These are phyloP conservation scores for Arctopsyche grandis DNA, from an alignment of 1,140 invertebrate species.

Conservation along the genomic window DNA sequence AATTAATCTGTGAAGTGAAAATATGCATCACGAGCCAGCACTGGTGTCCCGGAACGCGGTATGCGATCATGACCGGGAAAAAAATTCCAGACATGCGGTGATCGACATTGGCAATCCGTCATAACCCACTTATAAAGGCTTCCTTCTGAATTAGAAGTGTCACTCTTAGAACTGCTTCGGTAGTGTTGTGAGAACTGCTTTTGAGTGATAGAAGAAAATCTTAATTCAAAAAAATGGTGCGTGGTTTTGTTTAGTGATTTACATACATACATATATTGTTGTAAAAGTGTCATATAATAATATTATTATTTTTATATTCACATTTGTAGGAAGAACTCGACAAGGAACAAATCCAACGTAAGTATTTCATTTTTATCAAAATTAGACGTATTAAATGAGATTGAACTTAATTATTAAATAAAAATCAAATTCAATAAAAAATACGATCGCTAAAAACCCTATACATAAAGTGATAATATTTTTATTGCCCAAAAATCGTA, in stretches of 20 bases:
- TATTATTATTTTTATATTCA: neutral
- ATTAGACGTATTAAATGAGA: no score
- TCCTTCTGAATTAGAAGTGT: neutral
- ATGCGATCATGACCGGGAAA: slow-evolving; percentile 15
- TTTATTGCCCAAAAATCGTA: no score
- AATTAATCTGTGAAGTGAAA: neutral
- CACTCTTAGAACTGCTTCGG: slow-evolving; percentile 1
- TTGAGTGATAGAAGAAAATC: neutral
- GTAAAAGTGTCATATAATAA: no score
- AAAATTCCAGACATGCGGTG: slow-evolving; percentile 49
- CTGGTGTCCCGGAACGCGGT: slow-evolving; percentile 18
- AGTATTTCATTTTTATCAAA: slow-evolving; percentile 55
- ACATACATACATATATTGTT: neutral
- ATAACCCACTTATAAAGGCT: slow-evolving; percentile 39
- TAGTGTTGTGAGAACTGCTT: neutral
- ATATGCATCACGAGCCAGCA: slow-evolving; percentile 6
- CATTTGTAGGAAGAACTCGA: slow-evolving; percentile 66
- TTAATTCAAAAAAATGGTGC: neutral
- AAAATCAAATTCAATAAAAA: no score
- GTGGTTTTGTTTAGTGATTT: neutral
- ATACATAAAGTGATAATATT: no score
- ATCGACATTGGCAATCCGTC: slow-evolving; percentile 49
- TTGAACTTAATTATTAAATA: no score
- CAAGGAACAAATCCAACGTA: slow-evolving; percentile 68
- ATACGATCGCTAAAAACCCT: no score